Conservation (phyloP, 2,888 invertebrate species). For the Andrena camellia region DNA sequence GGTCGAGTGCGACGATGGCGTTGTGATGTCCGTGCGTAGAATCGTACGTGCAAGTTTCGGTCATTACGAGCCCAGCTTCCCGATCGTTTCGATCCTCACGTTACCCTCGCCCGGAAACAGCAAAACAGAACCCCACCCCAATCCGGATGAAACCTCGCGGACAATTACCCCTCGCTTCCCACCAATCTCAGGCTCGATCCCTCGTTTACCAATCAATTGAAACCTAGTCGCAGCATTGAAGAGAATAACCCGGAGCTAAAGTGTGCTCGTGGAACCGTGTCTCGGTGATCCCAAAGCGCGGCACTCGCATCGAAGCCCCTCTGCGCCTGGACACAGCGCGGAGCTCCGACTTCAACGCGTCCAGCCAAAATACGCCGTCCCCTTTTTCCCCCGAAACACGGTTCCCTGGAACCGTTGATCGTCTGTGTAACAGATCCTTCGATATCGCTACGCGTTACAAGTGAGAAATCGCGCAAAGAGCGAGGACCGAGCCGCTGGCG, state of each 20-base stretch:
- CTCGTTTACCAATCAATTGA: not conserved
- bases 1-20: constrained; percentile 14
- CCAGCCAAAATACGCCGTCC: not conserved
- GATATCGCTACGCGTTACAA: constrained; percentile 20
- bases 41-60: constrained; percentile 31
- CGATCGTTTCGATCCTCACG: constrained; percentile 1
- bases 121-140: not conserved
- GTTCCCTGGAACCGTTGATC: not conserved
- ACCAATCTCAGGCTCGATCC: not conserved
- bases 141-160: not conserved
- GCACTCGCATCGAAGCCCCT: no score
- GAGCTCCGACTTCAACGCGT: no score
- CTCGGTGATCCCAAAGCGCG: not conserved
- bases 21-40: constrained; percentile 5
- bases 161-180: not conserved
- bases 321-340: no score
- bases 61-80: constrained; percentile 2
- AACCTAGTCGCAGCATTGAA: constrained; percentile 2
- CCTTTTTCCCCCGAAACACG: not conserved
- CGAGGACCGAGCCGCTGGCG: not conserved
- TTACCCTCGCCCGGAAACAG: not conserved
- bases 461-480: constrained; percentile 17
- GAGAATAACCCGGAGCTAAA: not conserved
- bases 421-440: constrained; percentile 7
- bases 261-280: constrained; percentile 10